These are phyloP conservation scores for Tetramorium bicarinatum DNA, from an alignment of 2,888 invertebrate genomes.

Conservation along the genomic window DNA sequence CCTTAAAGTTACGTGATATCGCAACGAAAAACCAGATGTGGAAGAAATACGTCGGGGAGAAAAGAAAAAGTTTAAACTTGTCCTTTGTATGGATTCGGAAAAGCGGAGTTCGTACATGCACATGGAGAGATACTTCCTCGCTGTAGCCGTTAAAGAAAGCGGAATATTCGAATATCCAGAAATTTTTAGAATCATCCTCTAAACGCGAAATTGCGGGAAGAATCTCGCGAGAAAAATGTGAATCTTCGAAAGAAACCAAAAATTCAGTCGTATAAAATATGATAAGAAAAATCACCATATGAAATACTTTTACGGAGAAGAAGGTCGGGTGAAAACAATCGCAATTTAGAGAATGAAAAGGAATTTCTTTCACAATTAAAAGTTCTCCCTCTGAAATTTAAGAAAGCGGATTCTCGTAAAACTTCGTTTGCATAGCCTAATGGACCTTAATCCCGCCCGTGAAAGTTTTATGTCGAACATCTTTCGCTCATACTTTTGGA, in stretches of 20 bases:
- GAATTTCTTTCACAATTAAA: slow-evolving; percentile 46
- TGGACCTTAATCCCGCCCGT: slow-evolving; percentile 22
- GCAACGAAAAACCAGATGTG: slow-evolving; percentile 22
- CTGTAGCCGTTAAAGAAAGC: slow-evolving; percentile 25
- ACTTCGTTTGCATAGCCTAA: slow-evolving; percentile 16
- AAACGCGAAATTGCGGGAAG: not conserved
- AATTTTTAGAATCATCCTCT: slow-evolving; percentile 11
- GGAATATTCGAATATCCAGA: slow-evolving; percentile 11
- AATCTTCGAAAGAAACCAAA: not conserved
- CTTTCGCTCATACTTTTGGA: not conserved
- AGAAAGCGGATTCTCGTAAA: slow-evolving; percentile 13
- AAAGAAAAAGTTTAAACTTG: slow-evolving; percentile 28
- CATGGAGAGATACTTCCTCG: not conserved
- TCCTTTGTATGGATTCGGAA: slow-evolving; percentile 12
- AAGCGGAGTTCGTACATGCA: slow-evolving; percentile 28
- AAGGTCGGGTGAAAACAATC: not conserved
- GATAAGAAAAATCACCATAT: not conserved
- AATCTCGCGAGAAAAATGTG: slow-evolving; percentile 1
- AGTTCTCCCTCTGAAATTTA: slow-evolving; percentile 21
- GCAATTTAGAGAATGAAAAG: slow-evolving; percentile 9
- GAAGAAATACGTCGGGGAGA: slow-evolving; percentile 28
- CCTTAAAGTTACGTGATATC: slow-evolving; percentile 35
- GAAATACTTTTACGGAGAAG: not conserved
- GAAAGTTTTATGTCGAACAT: slow-evolving; percentile 33
- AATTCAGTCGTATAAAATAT: not conserved